Base-by-base conservation (phyloP, 2,888 invertebrate species). In the Cataglyphis albicans region DNA sequence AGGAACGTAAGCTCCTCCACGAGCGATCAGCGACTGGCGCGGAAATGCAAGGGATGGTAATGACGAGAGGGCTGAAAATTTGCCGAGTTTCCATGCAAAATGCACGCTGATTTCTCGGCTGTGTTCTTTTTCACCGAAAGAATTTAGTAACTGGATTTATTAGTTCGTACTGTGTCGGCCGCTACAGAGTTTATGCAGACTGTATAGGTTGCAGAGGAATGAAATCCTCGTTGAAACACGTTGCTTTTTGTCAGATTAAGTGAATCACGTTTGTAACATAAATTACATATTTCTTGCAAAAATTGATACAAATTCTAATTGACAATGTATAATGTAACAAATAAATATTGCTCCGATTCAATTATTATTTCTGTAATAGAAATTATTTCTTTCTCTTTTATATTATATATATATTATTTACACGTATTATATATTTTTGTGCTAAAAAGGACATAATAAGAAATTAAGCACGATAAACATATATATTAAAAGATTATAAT, bases 1-100 rank as follows among this genome's bases (percentile, higher is more conserved):
- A 86, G 83, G 73, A 82, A 89, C 64, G 73, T 67, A 63, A 65
- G 82, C 81, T 73, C 74, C 81, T 87, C 85, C 82, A 82, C 86
- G 82, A 88, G 35, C 89, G 90, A 88, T 89, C 84, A 84, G 61
- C 75, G 63, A 65, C 81, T 70, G 82, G 70, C 57, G 63, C 82
- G 76, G 65, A 55, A 48, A 61, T 52, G 82, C 72, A 18, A 18
- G 59, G 29, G 48, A 6, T 64, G 57, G 73, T 83, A 63, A 84
- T 63, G 29, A 52, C 32, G 63, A 61, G 48, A 61, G 52, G 9
- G 48, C 4, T 9, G 55, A 52, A 29, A 64, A 81, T 80, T 57
- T 44, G 15, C 76, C 35, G 35, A 38, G 32, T 75, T 78, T 61
- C 48, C 67, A 32, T 6, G 52, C n/a, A 78, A 59, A 78, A 59